These are phyloP conservation scores for Hylaeus anthracinus DNA, from an alignment of 1,140 invertebrate genomes.

Conservation along the genomic window DNA sequence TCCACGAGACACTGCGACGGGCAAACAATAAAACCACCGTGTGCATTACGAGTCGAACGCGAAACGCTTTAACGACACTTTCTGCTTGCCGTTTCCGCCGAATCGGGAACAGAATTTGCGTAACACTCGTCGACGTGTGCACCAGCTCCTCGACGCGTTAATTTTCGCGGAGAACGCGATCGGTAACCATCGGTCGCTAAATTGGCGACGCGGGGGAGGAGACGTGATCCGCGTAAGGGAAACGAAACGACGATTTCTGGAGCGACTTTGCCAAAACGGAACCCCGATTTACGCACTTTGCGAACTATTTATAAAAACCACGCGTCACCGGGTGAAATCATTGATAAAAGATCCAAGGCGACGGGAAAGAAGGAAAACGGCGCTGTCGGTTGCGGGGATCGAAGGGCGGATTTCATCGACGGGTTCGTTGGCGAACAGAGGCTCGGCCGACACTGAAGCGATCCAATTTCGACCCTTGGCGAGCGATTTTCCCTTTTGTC, in stretches of 20 bases:
- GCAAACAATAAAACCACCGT: not conserved
- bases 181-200: not conserved
- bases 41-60: too few species aligned
- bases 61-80: not conserved
- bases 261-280: not conserved
- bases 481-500: conserved; percentile 50
- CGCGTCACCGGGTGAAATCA: conserved; percentile 31
- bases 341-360: conserved; percentile 3
- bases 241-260: not conserved
- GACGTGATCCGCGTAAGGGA: not conserved
- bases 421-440: conserved; percentile 38
- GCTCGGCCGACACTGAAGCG: conserved; percentile 46
- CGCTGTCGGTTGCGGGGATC: not conserved
- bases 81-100: not conserved
- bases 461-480: conserved; percentile 51
- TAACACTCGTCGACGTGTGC: not conserved
- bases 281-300: conserved; percentile 35
- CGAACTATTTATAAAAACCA: conserved; percentile 40
- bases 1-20: not conserved
- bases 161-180: not conserved
- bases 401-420: conserved; percentile 5
- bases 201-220: not conserved
- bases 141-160: not conserved
- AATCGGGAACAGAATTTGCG: not conserved
- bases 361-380: not conserved